Evolutionary conservation across 2,113 vertebrate species (phyloP), one percentile per base, ranked within the genome.

Genomic region (Camelus dromedarius): DNA sequence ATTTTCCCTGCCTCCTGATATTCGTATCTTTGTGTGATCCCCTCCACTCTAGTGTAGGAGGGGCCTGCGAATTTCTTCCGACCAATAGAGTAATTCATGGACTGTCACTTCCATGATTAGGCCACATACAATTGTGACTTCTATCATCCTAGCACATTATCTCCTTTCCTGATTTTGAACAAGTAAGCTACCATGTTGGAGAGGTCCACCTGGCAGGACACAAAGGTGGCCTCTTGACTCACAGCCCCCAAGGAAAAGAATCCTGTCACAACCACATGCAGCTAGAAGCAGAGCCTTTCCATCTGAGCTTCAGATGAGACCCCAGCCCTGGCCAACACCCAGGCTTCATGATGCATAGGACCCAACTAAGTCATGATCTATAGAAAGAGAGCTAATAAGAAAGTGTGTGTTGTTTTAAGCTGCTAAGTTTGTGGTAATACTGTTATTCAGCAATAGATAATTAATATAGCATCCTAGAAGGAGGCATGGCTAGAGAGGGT

Each of bases 371-470:
- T 8, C 12, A 35, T 62, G 48, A 89, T 5, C 1, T 46, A n/a
- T 14, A 69, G 24, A 67, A 85, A 86, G 20, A 24, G 28, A 91
- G 28, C 69, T 67, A 76, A 26, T 62, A 89, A 64, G 18, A 46
- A 60, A 66, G 9, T 60, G 4, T 91, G 19, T 70, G 4, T 91
- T 62, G 15, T n/a, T 91, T 69, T 64, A 96, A 54, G 64, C 69
- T 85, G 8, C 18, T 42, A 60, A 91, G 5, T 73, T 79, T 81
- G 22, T 81, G 46, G 20, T 67, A 66, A 58, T 81, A 58, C 82
- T 90, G 56, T 83, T 95, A 93, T 8, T 42, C 4, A 73, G 50
- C 12, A 75, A 56, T n/a, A 73, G 19, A 90, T 96, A 86, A 92
- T 52, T 92, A 76, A 54, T 96, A 66, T 13, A 48, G 30, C 50